Evolutionary conservation across 2,113 vertebrate species (phyloP), one percentile per base, ranked within the genome.

Genomic region (Ameiurus melas): DNA sequence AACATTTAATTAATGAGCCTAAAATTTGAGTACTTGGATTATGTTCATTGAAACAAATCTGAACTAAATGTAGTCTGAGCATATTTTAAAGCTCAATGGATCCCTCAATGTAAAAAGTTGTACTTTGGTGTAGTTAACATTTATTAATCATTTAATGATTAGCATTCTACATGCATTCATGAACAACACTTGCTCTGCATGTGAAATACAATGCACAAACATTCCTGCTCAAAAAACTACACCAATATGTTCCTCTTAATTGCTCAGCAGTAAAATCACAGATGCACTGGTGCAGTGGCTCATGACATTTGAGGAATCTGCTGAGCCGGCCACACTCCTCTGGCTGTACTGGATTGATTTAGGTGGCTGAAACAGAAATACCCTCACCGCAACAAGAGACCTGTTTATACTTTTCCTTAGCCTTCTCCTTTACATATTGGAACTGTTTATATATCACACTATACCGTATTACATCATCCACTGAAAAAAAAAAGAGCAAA

Each of bases 361-460:
- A 91, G 91, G 91, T 86, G 68, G 89, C 91, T 89, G 84, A 86
- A 86, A 87, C 90, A 92, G 87, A 90, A 92, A 90, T 90, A 91
- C 68, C 88, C 58, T 68, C 85, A 53, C 58, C 1, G 91, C 90
- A 92, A 91, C 90, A 73, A 78, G 90, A 91, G 86, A 85, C 79
- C 14, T 58, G 43, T 80, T 66, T 87, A 84, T 60, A 51, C 80
- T 9, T 51, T 43, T 84, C 64, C 39, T 57, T 20, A 33, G 20
- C 22, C 80, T 62, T 83, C 20, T 20, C 2, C 58, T 83, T 62
- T 43, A 83, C 20, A 39, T 62, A 83, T 33, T 43, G 80, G 20
- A 83, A 25, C 57, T 68, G 25, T 62, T 88, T 27, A 13, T 33
- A 62, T 78, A 22, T 77, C 43, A 47, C 27, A 64, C 10, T 66